A percentile compares a stretch with the other conserved stretches of the same genome.
These are phyloP conservation scores for Drosophila fungiperda DNA, from an alignment of 2,888 invertebrate species.

Conservation along the genomic window DNA sequence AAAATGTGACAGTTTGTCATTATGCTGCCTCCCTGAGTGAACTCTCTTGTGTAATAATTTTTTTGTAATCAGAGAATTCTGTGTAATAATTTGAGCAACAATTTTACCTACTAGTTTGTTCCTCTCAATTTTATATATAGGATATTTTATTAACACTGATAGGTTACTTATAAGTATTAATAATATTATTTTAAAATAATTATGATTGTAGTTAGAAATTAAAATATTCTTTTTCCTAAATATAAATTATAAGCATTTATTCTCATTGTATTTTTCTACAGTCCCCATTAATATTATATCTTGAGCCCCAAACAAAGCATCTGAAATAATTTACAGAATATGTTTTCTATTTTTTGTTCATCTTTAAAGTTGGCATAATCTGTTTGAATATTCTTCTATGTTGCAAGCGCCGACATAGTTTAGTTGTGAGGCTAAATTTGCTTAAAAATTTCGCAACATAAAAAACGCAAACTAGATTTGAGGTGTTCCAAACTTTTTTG, in stretches of 20 bases:
- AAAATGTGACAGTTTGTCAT: conserved; percentile 4
- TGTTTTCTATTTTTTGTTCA: neutral
- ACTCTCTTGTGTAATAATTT: neutral
- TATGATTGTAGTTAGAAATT: neutral
- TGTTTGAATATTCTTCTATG: neutral
- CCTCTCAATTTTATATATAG: neutral
- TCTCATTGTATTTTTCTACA: neutral
- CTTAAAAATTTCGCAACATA: conserved; percentile 15
- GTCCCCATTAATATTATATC: neutral
- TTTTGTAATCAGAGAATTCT: neutral
- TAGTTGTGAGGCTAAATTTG: conserved; percentile 9
- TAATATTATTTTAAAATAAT: neutral
- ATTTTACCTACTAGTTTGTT: neutral
- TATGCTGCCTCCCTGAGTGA: neutral
- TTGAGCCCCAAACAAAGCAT: neutral
- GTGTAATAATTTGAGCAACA: neutral
- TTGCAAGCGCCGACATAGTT: conserved; percentile 1
- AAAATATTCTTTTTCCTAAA: neutral
- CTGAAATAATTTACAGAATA: neutral
- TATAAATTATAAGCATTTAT: neutral
- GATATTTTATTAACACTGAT: neutral
- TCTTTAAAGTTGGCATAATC: neutral
- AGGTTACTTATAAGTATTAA: neutral
- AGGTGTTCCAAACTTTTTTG: conserved; percentile 7
- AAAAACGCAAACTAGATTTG: conserved; percentile 23